Base-by-base conservation (phyloP, 2,113 vertebrate genomes). In the Aphyosemion australe region DNA sequence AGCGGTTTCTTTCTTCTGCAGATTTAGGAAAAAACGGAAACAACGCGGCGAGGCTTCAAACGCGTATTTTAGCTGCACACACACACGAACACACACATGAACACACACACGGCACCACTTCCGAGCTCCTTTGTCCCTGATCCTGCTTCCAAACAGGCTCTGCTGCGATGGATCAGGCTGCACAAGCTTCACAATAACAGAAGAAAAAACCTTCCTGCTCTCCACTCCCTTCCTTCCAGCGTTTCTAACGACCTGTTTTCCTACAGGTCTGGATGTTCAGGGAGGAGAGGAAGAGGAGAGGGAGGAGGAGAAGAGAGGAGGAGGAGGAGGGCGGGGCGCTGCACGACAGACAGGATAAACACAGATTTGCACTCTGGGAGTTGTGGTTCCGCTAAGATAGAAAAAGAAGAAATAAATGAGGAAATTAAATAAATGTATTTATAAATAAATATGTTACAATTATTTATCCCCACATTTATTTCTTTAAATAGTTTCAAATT, bases 351-450 rank as follows among this genome's bases (percentile, higher is more conserved):
- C n/a, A 57, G 69, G 69, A 75, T 78, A 41, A 72, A 80, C 32
- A 48, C 10, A 80, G 80, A 78, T 74, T 72, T 87, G 84, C 84
- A 82, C 72, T 20, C 69, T 84, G 84, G 84, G 86, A 87, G 0
- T 72, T 83, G 88, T 80, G 66, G 74, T 89, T 65, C 75, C 42
- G 62, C 10, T 1, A 5, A 37, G 1, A 5, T 37, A 37, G 26
- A 26, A 26, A 26, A 26, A 4, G 26, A 26, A 26, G 26, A 26
- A 26, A 26, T 26, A 26, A 26, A 26, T 2, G 26, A 26, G 26
- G 26, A 26, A 26, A 26, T 26, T 26, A 26, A 26, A 26, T 2
- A 26, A 26, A 4, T 26, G 26, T 26, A 26, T 26, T 26, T 26
- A 26, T 26, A 26, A 26, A 26, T 26, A 26, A 26, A 26, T 26